Evolutionary conservation across 2,797 vertebrate genomes (phyloP).

Genomic region (Falco novaeseelandiae): DNA sequence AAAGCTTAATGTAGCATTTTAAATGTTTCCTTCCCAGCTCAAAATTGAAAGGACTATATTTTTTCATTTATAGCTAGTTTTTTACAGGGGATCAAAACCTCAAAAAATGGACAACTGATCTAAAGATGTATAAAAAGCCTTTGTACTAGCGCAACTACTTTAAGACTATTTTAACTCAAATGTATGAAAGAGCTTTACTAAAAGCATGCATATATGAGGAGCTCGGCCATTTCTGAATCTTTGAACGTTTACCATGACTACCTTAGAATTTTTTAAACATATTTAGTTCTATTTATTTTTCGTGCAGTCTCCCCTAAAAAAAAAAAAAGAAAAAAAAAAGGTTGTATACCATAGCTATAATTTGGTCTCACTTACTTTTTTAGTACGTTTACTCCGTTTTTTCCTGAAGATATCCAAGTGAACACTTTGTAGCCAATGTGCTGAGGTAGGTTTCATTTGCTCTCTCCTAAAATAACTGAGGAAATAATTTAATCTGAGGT

Average conservation of each 20-base stretch:
- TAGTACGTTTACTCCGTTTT: background rate
- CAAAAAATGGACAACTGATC: background rate
- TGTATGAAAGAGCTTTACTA: background rate
- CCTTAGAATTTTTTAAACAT: background rate
- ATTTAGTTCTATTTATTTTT: background rate
- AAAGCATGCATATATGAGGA: background rate
- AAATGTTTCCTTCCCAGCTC: background rate
- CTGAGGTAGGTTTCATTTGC: background rate
- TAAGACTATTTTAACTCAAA: background rate
- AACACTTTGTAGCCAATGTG: background rate
- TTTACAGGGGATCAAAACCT: slow-evolving; percentile 8
- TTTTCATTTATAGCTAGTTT: background rate
- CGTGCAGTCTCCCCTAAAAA: background rate
- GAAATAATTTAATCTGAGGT: background rate
- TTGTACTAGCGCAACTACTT: background rate
- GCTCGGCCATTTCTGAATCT: background rate
- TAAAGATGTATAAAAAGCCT: background rate
- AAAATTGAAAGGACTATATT: background rate
- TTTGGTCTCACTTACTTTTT: background rate
- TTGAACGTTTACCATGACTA: background rate
- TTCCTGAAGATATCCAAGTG: background rate
- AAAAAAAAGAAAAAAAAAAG: background rate
- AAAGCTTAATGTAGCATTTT: background rate
- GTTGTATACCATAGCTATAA: background rate
- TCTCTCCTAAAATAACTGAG: background rate